These are phyloP conservation scores for Phortica variegata DNA, from an alignment of 1,140 invertebrate genomes.

Conservation along the genomic window DNA sequence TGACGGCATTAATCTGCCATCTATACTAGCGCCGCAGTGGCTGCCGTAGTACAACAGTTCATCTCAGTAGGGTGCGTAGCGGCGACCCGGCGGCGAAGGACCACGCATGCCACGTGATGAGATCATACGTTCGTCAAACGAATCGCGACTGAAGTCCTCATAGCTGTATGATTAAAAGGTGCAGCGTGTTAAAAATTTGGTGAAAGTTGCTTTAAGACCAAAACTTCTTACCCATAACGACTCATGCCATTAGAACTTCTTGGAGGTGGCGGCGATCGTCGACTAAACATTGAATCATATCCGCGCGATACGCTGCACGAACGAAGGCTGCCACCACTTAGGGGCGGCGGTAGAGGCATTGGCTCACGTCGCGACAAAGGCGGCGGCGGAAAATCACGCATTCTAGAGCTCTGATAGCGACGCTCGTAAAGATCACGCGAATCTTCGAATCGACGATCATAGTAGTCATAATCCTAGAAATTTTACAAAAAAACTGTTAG, in stretches of 20 bases:
- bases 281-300: constrained; percentile 77
- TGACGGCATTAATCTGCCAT: not conserved
- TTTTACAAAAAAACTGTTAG: constrained; percentile 3
- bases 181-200: constrained; percentile 19
- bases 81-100: constrained; percentile 69
- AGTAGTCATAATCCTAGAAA: constrained; percentile 77
- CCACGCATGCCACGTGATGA: constrained; percentile 58
- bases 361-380: constrained; percentile 61
- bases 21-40: constrained; percentile 19
- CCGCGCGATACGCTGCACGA: constrained; percentile 65
- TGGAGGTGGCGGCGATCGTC: constrained; percentile 69
- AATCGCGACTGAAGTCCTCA: constrained; percentile 82
- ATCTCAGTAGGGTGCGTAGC: constrained; percentile 78
- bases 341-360: constrained; percentile 52
- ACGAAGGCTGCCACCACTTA: constrained; percentile 60
- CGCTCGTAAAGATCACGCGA: constrained; percentile 76
- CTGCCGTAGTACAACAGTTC: constrained; percentile 48
- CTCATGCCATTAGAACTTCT: constrained; percentile 56
- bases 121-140: constrained; percentile 81
- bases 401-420: constrained; percentile 68
- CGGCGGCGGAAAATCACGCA: constrained; percentile 65
- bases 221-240: constrained; percentile 56
- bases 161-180: no score
- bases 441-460: constrained; percentile 76
- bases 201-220: no score